These are phyloP conservation scores for Hemicordylus capensis DNA, from an alignment of 2,113 vertebrate species.

Conservation along the genomic window DNA sequence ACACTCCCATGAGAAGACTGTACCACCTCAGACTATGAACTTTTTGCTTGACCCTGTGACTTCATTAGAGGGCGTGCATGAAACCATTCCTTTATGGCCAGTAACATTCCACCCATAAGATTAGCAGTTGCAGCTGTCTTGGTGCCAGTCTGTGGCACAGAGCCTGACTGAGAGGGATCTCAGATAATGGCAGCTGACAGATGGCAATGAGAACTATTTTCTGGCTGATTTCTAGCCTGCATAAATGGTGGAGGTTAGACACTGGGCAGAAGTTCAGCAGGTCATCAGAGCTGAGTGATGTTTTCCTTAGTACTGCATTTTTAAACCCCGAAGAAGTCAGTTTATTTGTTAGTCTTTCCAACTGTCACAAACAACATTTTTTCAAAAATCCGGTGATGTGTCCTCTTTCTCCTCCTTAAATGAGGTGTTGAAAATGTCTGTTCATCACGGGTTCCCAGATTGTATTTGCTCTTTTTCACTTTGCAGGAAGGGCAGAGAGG, in stretches of 20 bases:
- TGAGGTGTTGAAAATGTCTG: constrained; percentile 19
- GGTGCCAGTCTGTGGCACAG: neutral
- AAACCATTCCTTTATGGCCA: neutral
- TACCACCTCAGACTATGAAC: no score
- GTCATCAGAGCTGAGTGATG: constrained; percentile 7
- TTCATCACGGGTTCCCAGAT: neutral
- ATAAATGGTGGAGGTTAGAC: neutral
- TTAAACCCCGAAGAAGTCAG: neutral
- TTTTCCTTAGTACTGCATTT: neutral
- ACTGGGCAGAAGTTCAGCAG: constrained; percentile 10
- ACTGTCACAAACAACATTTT: constrained; percentile 2
- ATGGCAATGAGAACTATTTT: neutral
- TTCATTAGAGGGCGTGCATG: no score
- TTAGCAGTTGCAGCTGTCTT: neutral
- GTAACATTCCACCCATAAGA: neutral
- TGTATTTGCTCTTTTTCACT: neutral
- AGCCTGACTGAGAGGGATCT: neutral
- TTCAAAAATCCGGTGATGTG: neutral
- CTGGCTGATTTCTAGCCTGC: neutral
- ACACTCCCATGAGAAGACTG: no score
- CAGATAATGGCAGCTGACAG: neutral
- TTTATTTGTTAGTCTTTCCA: constrained; percentile 6
- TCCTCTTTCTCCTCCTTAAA: neutral
- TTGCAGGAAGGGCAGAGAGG: neutral
- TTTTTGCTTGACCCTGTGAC: no score